Conservation (phyloP, 2,113 vertebrate genomes). For the Hepsetus odoe region DNA sequence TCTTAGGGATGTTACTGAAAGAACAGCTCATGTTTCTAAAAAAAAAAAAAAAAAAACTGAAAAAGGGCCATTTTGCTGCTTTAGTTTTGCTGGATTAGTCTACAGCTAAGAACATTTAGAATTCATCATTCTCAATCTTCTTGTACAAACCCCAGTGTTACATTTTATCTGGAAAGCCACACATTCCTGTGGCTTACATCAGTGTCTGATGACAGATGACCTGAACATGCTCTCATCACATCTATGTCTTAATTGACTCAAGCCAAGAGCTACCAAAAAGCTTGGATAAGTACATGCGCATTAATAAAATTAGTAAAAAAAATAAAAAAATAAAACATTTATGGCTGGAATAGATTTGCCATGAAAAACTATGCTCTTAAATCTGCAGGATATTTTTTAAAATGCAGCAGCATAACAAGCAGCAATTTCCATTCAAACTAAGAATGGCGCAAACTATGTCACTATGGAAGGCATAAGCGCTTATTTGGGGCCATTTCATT, state of each 20-base stretch:
- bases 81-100: too few relatives aligned
- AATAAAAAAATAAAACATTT: too few relatives aligned
- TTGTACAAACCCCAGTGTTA: neutral
- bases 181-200: constrained; percentile 29
- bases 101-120: neutral
- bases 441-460: neutral
- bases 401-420: neutral
- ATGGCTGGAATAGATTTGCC: neutral
- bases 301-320: too few relatives aligned
- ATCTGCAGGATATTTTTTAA: constrained; percentile 26
- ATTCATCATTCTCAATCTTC: neutral
- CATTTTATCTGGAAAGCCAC: neutral
- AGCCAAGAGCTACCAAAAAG: neutral
- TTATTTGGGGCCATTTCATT: constrained; percentile 9
- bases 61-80: too few relatives aligned
- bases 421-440: constrained; percentile 1
- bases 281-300: neutral
- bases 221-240: neutral
- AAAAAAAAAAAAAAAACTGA: too few relatives aligned
- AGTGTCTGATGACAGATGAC: neutral
- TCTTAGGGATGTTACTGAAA: too few relatives aligned
- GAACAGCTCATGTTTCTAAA: too few relatives aligned
- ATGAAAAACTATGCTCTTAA: neutral
- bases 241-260: constrained; percentile 12
- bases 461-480: constrained; percentile 14